These are phyloP conservation scores for Laticauda colubrina DNA, from an alignment of 2,113 vertebrate species.

Conservation along the genomic window DNA sequence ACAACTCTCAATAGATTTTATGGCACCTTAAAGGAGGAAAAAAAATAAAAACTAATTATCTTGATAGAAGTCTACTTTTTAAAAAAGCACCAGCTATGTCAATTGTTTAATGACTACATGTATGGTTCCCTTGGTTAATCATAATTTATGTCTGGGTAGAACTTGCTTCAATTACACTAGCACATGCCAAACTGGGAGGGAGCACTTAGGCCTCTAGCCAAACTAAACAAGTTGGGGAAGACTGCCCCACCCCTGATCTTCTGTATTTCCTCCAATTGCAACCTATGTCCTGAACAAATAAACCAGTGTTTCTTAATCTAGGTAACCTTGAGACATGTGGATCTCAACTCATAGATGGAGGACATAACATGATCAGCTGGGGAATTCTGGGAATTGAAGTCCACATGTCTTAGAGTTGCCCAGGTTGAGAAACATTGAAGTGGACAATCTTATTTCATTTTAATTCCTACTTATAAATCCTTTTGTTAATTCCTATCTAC, in stretches of 20 bases:
- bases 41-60: background rate
- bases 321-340: background rate
- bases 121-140: rapidly evolving
- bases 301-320: background rate
- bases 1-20: background rate
- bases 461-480: background rate
- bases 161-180: constrained; percentile 15
- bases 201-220: background rate
- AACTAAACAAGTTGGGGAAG: background rate
- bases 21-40: background rate
- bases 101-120: background rate
- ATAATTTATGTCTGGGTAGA: rapidly evolving
- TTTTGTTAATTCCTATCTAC: too few relatives aligned
- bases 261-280: background rate
- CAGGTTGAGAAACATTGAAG: background rate
- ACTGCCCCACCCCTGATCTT: background rate
- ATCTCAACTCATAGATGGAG: background rate
- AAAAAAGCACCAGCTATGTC: background rate
- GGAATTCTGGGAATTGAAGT: background rate
- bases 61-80: background rate
- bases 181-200: constrained; percentile 11
- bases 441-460: background rate
- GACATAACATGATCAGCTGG: background rate
- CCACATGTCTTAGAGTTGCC: background rate
- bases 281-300: background rate